Evolutionary conservation across 2,888 invertebrate genomes (phyloP).

Genomic region (Magallana nippona): DNA sequence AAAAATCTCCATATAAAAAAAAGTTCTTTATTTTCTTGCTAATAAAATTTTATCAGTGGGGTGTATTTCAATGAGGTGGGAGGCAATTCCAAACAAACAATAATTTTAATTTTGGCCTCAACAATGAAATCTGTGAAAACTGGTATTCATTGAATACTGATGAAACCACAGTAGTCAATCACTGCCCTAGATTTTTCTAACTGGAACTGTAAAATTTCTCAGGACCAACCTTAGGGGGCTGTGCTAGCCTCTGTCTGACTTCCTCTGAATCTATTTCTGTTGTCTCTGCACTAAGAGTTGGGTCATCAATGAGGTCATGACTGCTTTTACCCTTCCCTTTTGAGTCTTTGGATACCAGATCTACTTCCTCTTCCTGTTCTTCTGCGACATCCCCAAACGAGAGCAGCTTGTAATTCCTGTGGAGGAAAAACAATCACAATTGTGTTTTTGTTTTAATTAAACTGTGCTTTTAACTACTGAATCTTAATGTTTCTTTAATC

Average conservation of each 20-base stretch:
- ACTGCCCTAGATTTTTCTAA: no score
- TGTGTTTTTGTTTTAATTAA: no score
- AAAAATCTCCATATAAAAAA: no score
- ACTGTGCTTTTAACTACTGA: not conserved
- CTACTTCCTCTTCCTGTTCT: constrained; percentile 92
- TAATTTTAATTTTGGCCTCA: no score
- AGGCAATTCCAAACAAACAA: no score
- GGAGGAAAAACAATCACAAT: constrained; percentile 41
- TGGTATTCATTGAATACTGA: no score
- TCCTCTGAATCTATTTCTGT: constrained; percentile 28
- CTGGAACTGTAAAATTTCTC: not conserved
- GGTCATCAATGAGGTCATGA: constrained; percentile 94
- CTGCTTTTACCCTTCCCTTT: constrained; percentile 94
- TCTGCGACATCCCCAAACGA: constrained; percentile 98
- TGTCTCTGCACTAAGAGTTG: constrained; percentile 89
- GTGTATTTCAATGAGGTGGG: no score
- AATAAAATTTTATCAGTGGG: no score
- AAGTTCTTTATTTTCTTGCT: no score
- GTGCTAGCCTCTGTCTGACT: constrained; percentile 15
- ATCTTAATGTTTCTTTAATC: not conserved
- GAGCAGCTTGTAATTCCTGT: constrained; percentile 94
- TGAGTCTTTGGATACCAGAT: constrained; percentile 79
- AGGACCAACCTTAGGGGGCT: not conserved
- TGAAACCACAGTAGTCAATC: no score
- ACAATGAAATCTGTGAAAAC: no score